Conservation (phyloP, 2,113 vertebrate species). For the Jacana jacana region DNA sequence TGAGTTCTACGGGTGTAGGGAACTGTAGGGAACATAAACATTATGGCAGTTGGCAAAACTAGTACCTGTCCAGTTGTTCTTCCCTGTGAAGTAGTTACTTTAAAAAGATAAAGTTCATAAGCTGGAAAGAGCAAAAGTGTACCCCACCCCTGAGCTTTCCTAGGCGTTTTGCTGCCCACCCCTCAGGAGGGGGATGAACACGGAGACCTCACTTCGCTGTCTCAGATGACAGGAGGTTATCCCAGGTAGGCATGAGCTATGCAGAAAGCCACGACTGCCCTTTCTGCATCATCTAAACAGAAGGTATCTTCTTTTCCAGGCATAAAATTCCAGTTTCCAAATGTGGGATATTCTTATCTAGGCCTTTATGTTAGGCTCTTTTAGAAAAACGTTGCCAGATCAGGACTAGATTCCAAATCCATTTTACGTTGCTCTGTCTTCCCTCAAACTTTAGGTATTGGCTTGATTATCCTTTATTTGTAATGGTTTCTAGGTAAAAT, state of each 20-base stretch:
- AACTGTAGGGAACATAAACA: neutral
- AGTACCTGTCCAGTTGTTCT: neutral
- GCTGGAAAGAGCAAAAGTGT: neutral
- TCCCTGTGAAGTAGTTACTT: neutral
- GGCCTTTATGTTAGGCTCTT: neutral
- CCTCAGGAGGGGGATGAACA: neutral
- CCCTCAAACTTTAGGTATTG: neutral
- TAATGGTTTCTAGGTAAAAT: neutral
- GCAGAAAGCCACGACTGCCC: neutral
- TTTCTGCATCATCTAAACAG: neutral
- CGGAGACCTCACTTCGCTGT: neutral
- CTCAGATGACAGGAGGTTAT: accelerated
- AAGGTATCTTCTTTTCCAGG: neutral
- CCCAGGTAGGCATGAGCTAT: neutral
- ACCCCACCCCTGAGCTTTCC: neutral
- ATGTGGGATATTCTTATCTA: neutral
- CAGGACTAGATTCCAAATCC: neutral
- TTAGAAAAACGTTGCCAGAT: neutral
- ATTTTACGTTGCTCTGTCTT: neutral
- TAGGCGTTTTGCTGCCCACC: neutral
- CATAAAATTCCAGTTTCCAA: neutral
- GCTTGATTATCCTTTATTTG: neutral
- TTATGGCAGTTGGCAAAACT: neutral
- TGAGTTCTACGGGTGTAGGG: neutral
- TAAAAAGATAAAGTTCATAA: neutral